Evolutionary conservation across 2,797 vertebrate species (phyloP).

Genomic region (Tenualosa thibaudeaui): DNA sequence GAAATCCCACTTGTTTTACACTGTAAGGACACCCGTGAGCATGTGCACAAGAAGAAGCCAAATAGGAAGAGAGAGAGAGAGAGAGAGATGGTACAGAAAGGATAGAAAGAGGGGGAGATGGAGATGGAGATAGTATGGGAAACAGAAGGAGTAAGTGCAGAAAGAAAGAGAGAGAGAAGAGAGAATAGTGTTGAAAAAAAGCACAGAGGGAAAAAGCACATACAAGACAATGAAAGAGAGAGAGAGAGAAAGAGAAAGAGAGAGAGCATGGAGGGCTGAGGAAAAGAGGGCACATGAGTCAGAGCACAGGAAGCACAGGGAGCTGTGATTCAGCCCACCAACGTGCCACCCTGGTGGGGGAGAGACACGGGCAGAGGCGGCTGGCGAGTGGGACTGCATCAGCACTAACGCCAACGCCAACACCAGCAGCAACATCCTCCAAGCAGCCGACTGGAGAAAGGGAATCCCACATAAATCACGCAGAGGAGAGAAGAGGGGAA

Average conservation of each 20-base stretch:
- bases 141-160: neutral
- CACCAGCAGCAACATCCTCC: constrained; percentile 21
- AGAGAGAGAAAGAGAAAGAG: neutral
- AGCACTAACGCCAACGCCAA: neutral
- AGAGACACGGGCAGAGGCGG: neutral
- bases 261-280: neutral
- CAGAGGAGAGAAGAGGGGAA: constrained; percentile 8
- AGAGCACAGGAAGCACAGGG: constrained; percentile 30
- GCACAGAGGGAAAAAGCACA: neutral
- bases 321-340: constrained; percentile 42
- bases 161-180: neutral
- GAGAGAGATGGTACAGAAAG: neutral
- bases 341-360: neutral
- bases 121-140: neutral
- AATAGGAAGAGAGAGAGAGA: neutral
- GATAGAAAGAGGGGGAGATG: too few relatives aligned
- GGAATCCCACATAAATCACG: constrained; percentile 51
- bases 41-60: neutral
- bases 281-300: constrained; percentile 33
- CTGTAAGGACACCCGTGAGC: neutral
- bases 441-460: constrained; percentile 31
- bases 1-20: neutral
- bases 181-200: neutral
- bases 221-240: neutral
- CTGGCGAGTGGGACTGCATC: neutral